phyloP scores from a whole-genome alignment of 2,113 vertebrate species.

The Nothobranchius furzeri region DNA sequence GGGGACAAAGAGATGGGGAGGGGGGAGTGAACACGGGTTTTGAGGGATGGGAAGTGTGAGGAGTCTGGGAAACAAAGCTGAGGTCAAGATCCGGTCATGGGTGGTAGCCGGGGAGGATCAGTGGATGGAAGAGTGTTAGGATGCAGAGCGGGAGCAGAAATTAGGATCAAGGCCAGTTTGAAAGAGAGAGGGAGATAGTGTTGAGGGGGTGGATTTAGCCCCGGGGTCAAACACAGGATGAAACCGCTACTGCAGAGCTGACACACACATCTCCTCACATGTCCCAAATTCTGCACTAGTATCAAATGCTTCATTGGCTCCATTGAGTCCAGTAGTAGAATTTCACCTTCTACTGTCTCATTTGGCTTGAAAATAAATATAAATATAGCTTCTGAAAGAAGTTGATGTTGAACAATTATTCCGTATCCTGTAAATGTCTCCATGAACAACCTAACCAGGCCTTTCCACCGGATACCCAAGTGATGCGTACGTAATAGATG shows the following conservation, averaged over 20 bases:
- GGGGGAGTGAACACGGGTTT: neutral
- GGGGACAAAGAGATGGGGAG: constrained; percentile 28
- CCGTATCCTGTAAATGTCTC: no score
- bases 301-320: neutral
- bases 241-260: constrained; percentile 19
- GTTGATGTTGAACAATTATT: no score
- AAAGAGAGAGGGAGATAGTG: neutral
- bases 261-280: constrained; percentile 13
- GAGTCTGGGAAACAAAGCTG: constrained; percentile 16
- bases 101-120: constrained; percentile 22
- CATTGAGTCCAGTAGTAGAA: neutral
- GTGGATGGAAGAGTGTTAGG: constrained; percentile 42
- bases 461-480: no score
- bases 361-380: no score
- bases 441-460: no score
- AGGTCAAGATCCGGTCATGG: constrained; percentile 31
- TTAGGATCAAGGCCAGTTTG: constrained; percentile 43
- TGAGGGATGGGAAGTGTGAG: neutral
- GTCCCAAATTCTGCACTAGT: constrained; percentile 6
- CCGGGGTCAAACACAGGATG: constrained; percentile 40
- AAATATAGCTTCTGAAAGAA: no score
- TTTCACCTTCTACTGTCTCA: no score
- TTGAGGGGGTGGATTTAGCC: constrained; percentile 25
- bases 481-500: no score
- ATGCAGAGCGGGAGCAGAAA: neutral